A percentile compares a stretch with the other conserved stretches of the same genome.
These are phyloP conservation scores for Cosmia trapezina DNA, from an alignment of 2,888 invertebrate species.

Conservation along the genomic window DNA sequence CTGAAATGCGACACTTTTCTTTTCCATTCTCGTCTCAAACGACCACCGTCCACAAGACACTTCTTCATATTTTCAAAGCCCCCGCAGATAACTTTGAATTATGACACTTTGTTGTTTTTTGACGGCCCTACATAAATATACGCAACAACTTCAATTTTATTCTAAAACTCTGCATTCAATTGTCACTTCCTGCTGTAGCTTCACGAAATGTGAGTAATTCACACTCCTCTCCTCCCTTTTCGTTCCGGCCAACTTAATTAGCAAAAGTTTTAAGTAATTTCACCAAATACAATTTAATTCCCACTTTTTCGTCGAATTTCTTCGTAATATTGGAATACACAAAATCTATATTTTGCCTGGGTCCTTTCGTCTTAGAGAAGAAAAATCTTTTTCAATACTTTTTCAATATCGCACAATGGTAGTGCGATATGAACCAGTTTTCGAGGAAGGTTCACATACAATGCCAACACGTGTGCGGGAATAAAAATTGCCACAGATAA, in stretches of 20 bases:
- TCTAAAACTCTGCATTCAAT: constrained; percentile 66
- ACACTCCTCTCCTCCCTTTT: constrained; percentile 51
- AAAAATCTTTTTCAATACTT: background rate
- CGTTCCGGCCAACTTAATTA: constrained; percentile 56
- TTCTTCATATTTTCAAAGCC: constrained; percentile 65
- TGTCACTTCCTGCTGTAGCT: constrained; percentile 49
- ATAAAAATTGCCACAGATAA: too few relatives aligned
- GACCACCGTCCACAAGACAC: constrained; percentile 54
- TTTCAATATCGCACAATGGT: too few relatives aligned
- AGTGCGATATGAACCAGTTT: too few relatives aligned
- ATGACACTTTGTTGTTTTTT: constrained; percentile 77
- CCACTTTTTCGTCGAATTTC: constrained; percentile 6
- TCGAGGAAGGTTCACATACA: too few relatives aligned
- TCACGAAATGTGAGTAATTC: constrained; percentile 52
- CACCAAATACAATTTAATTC: constrained; percentile 41
- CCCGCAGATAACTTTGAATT: constrained; percentile 74
- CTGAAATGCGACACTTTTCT: constrained; percentile 66
- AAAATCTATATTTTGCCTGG: background rate
- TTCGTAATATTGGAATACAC: constrained; percentile 15
- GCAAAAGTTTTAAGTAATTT: constrained; percentile 52
- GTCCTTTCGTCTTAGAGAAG: background rate
- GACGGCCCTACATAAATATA: constrained; percentile 69
- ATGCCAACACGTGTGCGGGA: too few relatives aligned
- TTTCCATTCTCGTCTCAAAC: constrained; percentile 61
- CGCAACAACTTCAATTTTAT: constrained; percentile 52